Conservation (phyloP, 1,140 invertebrate genomes). For the Aleiodes sp. region DNA sequence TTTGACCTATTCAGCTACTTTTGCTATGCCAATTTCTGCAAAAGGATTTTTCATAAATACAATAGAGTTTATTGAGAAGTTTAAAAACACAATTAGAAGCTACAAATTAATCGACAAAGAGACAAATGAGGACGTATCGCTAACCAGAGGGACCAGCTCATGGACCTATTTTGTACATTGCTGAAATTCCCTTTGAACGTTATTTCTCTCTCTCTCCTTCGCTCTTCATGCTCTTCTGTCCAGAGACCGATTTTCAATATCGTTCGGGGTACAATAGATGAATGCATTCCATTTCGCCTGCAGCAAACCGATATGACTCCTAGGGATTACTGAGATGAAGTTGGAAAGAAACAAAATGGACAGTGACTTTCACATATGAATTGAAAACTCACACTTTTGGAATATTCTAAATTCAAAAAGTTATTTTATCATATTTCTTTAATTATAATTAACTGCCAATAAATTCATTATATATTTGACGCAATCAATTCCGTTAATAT, state of each 20-base stretch:
- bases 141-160: background rate
- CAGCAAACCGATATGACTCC: slow-evolving; percentile 39
- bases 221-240: background rate
- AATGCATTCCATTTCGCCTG: slow-evolving; percentile 47
- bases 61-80: too few relatives aligned
- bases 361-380: background rate
- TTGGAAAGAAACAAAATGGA: background rate
- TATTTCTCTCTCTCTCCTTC: background rate
- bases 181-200: slow-evolving; percentile 18
- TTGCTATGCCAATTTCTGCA: too few relatives aligned
- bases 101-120: background rate
- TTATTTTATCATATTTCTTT: too few relatives aligned
- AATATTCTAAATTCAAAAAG: too few relatives aligned
- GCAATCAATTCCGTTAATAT: too few relatives aligned
- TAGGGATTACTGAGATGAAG: slow-evolving; percentile 24
- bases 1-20: background rate
- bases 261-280: slow-evolving; percentile 18
- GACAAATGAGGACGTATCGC: background rate
- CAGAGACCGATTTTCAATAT: slow-evolving; percentile 35
- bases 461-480: too few relatives aligned
- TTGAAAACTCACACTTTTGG: too few relatives aligned
- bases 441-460: too few relatives aligned
- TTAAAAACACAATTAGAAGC: too few relatives aligned
- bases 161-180: background rate
- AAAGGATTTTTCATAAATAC: background rate